Conservation (phyloP, 2,797 vertebrate species). For the Enteromius anoplus region DNA sequence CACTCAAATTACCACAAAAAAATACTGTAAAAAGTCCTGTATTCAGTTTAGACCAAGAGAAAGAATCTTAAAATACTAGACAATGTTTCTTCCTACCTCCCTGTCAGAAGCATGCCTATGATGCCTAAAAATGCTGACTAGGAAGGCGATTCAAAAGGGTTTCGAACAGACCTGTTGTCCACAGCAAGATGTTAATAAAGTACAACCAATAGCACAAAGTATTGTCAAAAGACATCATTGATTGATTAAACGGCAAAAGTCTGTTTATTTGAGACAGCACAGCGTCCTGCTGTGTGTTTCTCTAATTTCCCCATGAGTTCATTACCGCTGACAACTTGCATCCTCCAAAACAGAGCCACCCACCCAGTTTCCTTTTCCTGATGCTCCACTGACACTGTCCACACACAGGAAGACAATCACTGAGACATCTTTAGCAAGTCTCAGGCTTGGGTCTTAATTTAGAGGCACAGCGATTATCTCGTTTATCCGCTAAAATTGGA, state of each 20-base stretch:
- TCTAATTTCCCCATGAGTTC: constrained; percentile 15
- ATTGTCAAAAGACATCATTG: neutral
- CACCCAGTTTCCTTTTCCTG: constrained; percentile 1
- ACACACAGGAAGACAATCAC: neutral
- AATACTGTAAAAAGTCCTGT: no score
- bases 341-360: neutral
- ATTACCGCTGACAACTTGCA: neutral
- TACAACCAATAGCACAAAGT: neutral
- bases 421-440: neutral
- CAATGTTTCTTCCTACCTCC: neutral
- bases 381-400: neutral
- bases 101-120: neutral
- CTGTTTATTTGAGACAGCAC: constrained; percentile 10
- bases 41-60: neutral
- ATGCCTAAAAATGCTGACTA: neutral
- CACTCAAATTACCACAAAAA: no score
- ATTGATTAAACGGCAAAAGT: neutral
- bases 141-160: neutral
- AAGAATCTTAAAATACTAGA: neutral
- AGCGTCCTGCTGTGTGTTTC: neutral
- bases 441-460: neutral
- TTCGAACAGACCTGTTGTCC: neutral
- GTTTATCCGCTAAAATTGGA: neutral
- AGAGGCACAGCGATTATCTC: neutral
- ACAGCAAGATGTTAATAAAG: neutral